phyloP scores from a whole-genome alignment of 1,140 invertebrate species.

The Eufriesea mexicana region DNA sequence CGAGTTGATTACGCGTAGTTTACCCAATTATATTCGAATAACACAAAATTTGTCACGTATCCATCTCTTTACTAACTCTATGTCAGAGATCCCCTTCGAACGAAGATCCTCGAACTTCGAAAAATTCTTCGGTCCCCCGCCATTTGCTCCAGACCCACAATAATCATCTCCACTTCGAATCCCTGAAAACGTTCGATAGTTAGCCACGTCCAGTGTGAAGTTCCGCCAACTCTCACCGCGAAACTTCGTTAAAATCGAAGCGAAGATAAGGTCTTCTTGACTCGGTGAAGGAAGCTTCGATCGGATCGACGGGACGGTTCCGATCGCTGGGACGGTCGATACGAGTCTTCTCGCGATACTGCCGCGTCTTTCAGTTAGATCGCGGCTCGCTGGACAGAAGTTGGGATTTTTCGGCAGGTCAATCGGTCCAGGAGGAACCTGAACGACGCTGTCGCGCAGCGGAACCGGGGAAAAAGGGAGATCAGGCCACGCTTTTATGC shows the following conservation, averaged over 20 bases:
- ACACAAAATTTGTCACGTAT: too few species aligned
- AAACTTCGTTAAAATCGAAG: slow-evolving; percentile 17
- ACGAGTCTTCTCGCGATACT: neutral
- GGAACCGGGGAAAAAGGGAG: neutral
- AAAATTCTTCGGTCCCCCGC: too few species aligned
- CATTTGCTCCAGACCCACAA: too few species aligned
- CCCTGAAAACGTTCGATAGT: neutral
- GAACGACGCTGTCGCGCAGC: neutral
- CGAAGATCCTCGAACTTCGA: too few species aligned
- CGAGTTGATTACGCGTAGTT: too few species aligned
- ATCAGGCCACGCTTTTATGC: slow-evolving; percentile 1
- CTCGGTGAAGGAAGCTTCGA: neutral
- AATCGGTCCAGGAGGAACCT: neutral
- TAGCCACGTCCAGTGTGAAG: neutral
- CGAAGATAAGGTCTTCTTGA: neutral
- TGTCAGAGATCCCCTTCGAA: too few species aligned
- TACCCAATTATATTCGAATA: too few species aligned
- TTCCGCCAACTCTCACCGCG: neutral
- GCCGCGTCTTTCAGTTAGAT: too few species aligned
- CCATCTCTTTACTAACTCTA: too few species aligned
- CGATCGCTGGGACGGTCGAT: neutral
- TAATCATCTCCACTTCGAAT: neutral
- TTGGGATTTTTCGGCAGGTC: neutral
- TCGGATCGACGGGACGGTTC: neutral
- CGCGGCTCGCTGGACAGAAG: neutral